These are phyloP conservation scores for Polydrusus tereticollis DNA, from an alignment of 2,888 invertebrate species.

Conservation along the genomic window DNA sequence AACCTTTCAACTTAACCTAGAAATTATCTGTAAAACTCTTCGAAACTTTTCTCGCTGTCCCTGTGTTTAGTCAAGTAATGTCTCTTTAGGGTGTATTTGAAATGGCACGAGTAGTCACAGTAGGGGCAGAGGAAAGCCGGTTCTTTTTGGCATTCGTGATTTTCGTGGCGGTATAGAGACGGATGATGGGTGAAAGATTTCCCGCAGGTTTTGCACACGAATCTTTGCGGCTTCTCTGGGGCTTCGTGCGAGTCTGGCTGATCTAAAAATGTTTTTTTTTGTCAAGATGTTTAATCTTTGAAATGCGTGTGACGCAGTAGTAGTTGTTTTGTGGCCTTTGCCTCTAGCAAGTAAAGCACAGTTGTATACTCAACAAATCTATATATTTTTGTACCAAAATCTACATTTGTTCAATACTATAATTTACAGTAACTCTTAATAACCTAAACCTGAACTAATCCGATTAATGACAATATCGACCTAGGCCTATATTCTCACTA, in stretches of 20 bases:
- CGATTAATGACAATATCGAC: no score
- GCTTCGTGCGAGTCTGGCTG: background rate
- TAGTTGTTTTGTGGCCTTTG: background rate
- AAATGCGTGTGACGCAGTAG: background rate
- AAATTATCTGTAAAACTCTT: constrained; percentile 13
- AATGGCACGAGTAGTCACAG: constrained; percentile 81
- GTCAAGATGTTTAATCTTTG: background rate
- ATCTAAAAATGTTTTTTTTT: constrained; percentile 5
- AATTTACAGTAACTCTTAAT: no score
- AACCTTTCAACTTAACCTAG: no score
- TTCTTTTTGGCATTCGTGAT: constrained; percentile 59
- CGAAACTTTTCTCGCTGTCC: constrained; percentile 16
- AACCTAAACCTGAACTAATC: no score
- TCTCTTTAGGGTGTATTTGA: constrained; percentile 83
- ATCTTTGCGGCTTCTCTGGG: constrained; percentile 60
- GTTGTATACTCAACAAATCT: background rate
- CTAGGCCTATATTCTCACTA: no score
- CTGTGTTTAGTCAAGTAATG: constrained; percentile 64
- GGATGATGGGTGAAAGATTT: constrained; percentile 48
- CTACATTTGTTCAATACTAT: background rate
- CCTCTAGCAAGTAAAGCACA: background rate
- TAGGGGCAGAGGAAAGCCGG: constrained; percentile 57
- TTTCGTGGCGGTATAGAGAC: constrained; percentile 51
- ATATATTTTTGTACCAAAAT: constrained; percentile 9
- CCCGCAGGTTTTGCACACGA: constrained; percentile 62